Base-by-base conservation (phyloP, 2,888 invertebrate genomes). In the Elaeidobius kamerunicus region DNA sequence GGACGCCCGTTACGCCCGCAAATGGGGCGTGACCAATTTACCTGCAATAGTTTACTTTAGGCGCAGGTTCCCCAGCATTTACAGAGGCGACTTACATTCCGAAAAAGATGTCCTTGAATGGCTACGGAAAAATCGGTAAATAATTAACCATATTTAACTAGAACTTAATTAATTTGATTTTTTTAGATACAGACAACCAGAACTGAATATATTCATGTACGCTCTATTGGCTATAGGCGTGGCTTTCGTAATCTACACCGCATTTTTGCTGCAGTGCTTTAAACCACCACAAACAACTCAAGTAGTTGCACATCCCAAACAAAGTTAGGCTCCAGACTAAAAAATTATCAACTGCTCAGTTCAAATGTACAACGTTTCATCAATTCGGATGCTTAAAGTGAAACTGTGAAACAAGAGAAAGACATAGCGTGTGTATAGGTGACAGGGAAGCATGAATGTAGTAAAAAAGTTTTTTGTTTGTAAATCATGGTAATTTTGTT, bases 141-240 rank as follows among this genome's bases (percentile, higher is more conserved):
- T 16, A 32, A 1, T 2, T n/a, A 3, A 9, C 28, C 12, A 28
- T 28, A 14, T 12, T 12, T 6, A n/a, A 11, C 11, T 11, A 11
- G 11, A 12, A 14, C n/a, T 11, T 6, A 32, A 32, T 32, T n/a
- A n/a, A n/a, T n/a, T n/a, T n/a, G n/a, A 6, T 38, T 38, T 30
- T 47, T 55, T 19, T 34, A 58, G 57, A 18, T 94, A 91, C 78
- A 83, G 92, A 43, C 92, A 92, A 67, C 93, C 94, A 0, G 94
- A 94, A 72, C 75, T 94, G 35, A 94, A 92, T 70, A 84, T 94
- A 62, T 94, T 94, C 73, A 94, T 94, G 93, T 94, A 93, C 72
- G 91, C 90, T 43, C 77, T 93, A 64, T 83, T 91, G 69, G 91
- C 91, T 16, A 82, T 94, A 60, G 86, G 88, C 46, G 77, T 90